Base-by-base conservation (phyloP, 2,888 invertebrate genomes). In the Anthrax anthrax region DNA sequence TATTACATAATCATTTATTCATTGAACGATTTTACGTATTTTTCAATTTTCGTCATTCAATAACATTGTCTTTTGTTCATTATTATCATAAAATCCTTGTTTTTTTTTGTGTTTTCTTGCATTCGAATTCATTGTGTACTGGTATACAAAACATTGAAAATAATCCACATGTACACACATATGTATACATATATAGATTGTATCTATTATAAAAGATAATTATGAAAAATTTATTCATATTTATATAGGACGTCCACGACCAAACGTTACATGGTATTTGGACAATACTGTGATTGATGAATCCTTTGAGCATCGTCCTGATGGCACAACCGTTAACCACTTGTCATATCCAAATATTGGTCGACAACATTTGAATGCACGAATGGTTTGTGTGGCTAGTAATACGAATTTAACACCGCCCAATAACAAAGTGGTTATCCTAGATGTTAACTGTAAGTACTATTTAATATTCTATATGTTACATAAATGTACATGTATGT, bases 241-340 rank as follows among this genome's bases (percentile, higher is more conserved):
- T 50, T 51, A 62, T 58, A 29, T 68, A 85, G 84, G 84, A 53
- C 76, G 78, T 54, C 89, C 89, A 38, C 71, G 78, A 52, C 88
- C 89, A 8, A 74, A 78, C 54, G 79, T 89, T 51, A 83, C 80
- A 54, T 89, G 89, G 89, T 89, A 81, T 69, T 73, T 87, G 57
- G 88, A 88, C 63, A 87, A 87, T 65, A 76, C 77, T 27, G 79
- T 88, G 58, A 82, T 88, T 61, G 88, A 88, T 66, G 86, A 87
- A 62, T 82, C 85, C 23, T 87, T 74, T 67, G 82, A 84, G 61
- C 77, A 75, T 65, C 74, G 75, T 39, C 61, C 69, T 27, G 81
- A 83, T 55, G 82, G 80, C 36, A 70, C 80, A 53, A 84, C 85
- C 45, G 76, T 84, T 60, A 89, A 89, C 72, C 81, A 81, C 57